Percentiles rank a stretch among this genome's conserved stretches.
Evolutionary conservation across 2,113 vertebrate species (phyloP).

Genomic region (Crotophaga sulcirostris): DNA sequence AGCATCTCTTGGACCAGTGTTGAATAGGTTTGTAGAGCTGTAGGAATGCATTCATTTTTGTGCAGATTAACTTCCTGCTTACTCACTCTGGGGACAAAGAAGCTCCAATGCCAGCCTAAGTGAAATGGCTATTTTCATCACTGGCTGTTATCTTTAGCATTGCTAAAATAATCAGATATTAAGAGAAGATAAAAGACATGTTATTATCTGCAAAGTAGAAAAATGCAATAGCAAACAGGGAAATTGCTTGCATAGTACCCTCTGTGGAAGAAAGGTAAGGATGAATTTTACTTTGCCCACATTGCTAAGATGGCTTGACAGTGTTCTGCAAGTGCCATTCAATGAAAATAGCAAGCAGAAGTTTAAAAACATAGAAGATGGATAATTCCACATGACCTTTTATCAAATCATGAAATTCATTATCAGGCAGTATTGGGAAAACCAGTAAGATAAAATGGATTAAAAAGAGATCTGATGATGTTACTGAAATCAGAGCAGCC

Average conservation of each 20-base stretch:
- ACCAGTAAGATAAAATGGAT: background rate
- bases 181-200: background rate
- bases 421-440: background rate
- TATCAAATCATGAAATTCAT: background rate
- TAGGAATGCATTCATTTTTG: background rate
- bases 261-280: background rate
- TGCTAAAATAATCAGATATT: background rate
- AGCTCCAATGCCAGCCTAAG: background rate
- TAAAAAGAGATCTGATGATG: background rate
- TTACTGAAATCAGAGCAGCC: background rate
- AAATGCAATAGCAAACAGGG: background rate
- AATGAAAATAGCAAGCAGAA: background rate
- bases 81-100: background rate
- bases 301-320: background rate
- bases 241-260: background rate
- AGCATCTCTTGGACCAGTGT: background rate
- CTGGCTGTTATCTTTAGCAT: background rate
- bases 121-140: background rate
- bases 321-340: background rate
- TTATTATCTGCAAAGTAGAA: background rate
- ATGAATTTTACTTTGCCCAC: background rate
- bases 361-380: background rate
- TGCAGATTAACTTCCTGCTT: background rate
- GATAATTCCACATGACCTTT: background rate
- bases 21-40: background rate